These are phyloP conservation scores for Alligator mississippiensis DNA, from an alignment of 2,113 vertebrate genomes.

Conservation along the genomic window DNA sequence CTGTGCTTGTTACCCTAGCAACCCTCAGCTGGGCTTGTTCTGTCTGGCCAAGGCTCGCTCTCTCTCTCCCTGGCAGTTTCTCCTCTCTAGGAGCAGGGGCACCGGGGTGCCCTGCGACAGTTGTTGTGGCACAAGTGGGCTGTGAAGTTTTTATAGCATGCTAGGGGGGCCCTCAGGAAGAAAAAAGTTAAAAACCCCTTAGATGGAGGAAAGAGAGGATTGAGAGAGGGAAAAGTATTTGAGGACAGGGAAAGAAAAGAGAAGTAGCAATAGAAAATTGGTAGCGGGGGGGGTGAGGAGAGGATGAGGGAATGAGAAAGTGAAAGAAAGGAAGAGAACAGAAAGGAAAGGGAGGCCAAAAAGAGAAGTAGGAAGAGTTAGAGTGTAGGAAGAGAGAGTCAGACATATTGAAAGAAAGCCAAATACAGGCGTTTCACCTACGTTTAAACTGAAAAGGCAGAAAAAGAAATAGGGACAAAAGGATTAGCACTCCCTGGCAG, in stretches of 20 bases:
- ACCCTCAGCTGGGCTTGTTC: too few species aligned
- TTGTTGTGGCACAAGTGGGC: too few species aligned
- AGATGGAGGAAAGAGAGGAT: too few species aligned
- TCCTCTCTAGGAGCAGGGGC: too few species aligned
- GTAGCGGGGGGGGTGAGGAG: not conserved
- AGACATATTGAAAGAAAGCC: not conserved
- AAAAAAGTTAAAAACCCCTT: too few species aligned
- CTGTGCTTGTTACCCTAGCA: too few species aligned
- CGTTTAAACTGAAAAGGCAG: not conserved
- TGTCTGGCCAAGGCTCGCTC: too few species aligned
- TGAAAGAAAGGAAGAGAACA: not conserved
- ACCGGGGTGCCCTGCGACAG: too few species aligned
- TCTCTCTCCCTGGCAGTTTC: too few species aligned
- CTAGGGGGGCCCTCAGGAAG: too few species aligned
- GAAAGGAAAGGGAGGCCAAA: not conserved
- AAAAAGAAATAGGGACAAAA: accelerated
- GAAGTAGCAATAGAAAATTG: not conserved
- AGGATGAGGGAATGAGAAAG: not conserved
- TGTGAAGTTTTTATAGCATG: too few species aligned
- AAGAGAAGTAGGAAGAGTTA: not conserved
- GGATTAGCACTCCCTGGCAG: accelerated
- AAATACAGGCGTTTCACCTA: not conserved
- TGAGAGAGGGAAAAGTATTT: not conserved
- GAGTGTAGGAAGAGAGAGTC: not conserved
- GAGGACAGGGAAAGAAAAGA: not conserved